Conservation (phyloP, 2,113 vertebrate species). For the Girardinichthys multiradiatus region DNA sequence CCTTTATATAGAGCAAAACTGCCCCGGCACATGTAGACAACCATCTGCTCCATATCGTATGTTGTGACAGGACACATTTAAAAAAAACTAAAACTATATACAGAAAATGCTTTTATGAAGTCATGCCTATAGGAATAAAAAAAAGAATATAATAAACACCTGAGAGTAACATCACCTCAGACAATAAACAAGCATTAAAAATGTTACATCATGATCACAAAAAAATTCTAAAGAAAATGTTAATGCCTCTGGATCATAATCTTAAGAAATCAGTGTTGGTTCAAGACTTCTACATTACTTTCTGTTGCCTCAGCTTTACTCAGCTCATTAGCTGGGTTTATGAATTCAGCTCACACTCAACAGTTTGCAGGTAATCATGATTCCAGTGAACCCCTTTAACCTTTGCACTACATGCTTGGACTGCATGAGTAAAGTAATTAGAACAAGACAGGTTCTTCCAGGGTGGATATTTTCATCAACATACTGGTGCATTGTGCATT, state of each 20-base stretch:
- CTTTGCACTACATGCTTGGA: slow-evolving; percentile 11
- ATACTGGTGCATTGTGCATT: not conserved
- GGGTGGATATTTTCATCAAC: slow-evolving; percentile 42
- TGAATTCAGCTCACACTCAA: slow-evolving; percentile 20
- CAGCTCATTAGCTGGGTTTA: slow-evolving; percentile 15
- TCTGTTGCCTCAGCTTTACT: not conserved
- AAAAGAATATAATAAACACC: not conserved
- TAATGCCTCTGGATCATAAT: not conserved
- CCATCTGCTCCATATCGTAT: too few species aligned
- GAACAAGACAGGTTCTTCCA: slow-evolving; percentile 9
- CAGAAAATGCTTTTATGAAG: not conserved
- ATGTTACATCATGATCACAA: too few species aligned
- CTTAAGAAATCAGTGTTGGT: not conserved
- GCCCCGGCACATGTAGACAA: too few species aligned
- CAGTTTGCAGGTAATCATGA: slow-evolving; percentile 32
- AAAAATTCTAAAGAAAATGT: too few species aligned
- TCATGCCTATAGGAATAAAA: not conserved
- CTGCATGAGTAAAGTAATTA: slow-evolving; percentile 28
- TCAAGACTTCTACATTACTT: too few species aligned
- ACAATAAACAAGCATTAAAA: too few species aligned
- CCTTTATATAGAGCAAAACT: too few species aligned
- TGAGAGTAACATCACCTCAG: not conserved
- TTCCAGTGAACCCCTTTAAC: slow-evolving; percentile 30
- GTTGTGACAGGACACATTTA: too few species aligned
- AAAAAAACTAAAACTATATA: not conserved